Evolutionary conservation across 2,113 vertebrate species (phyloP), one percentile per base, ranked within the genome.

Genomic region (Macrotus californicus): DNA sequence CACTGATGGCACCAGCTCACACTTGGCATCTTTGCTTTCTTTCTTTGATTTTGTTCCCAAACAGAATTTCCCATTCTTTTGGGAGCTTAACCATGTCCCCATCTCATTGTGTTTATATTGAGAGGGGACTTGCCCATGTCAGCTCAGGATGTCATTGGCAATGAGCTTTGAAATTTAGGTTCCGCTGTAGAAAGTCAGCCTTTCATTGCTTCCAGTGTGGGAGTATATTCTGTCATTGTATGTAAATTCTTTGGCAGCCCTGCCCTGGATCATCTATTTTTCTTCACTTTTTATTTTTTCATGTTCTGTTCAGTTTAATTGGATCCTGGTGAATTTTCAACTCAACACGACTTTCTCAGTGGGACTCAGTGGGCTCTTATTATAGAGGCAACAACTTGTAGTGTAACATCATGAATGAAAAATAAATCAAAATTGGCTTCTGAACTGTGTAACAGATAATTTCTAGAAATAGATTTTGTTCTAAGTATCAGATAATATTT

Each of bases 261-360:
- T 77, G 31, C 36, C 52, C 56, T 70, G 43, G 13, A 79, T 41
- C 22, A 41, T 84, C 46, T 66, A 12, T 56, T 92, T 94, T 36
- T n/a, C 22, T 92, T 89, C 48, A 54, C 11, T 86, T 92, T 82
- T 93, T 34, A 22, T 50, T 31, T 22, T 77, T 85, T 69, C 24
- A 41, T 64, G 48, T 72, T 95, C 34, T 73, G 8, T 88, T 91
- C 59, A 18, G n/a, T 91, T 80, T 91, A 94, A 88, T 87, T 67
- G 77, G 39, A 80, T 36, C 6, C 19, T 72, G 24, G 24, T 79
- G n/a, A 79, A 90, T 83, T 90, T 83, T 67, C 76, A 79, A n/a
- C 16, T 79, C 46, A 59, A 34, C 21, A 67, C 87, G 52, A 91
- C 67, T 73, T 93, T 87, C 43, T 67, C 64, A 54, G 66, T 41